These are phyloP conservation scores for Chloroclysta siterata DNA, from an alignment of 2,888 invertebrate species.

Conservation along the genomic window DNA sequence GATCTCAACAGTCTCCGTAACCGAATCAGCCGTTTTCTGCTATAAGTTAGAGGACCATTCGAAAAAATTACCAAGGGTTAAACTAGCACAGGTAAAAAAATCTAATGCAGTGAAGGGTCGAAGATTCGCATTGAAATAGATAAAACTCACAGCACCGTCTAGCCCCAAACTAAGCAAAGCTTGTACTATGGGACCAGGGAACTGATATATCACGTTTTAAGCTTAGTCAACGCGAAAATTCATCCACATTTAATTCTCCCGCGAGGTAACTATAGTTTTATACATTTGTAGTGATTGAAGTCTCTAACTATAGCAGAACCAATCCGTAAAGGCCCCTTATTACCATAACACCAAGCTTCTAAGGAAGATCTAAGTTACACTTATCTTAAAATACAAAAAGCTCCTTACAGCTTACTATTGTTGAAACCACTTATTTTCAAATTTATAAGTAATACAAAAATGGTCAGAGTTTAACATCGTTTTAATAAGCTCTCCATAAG, in stretches of 20 bases:
- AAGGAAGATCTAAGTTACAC: conserved; percentile 33
- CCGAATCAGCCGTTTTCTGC: conserved; percentile 44
- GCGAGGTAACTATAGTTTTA: too few species aligned
- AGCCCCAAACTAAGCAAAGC: too few species aligned
- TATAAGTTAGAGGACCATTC: conserved; percentile 16
- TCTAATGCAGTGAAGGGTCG: too few species aligned
- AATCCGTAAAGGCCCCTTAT: conserved; percentile 50
- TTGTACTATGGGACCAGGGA: too few species aligned
- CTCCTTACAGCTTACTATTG: conserved; percentile 22
- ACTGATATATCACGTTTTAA: too few species aligned
- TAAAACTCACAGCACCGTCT: too few species aligned
- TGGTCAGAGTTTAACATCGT: conserved; percentile 25
- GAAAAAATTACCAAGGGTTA: too few species aligned
- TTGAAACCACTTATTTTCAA: conserved; percentile 17
- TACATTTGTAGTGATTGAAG: conserved; percentile 2
- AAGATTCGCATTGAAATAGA: too few species aligned
- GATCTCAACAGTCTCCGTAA: conserved; percentile 50
- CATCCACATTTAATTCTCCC: too few species aligned
- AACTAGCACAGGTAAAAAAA: too few species aligned
- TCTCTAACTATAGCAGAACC: conserved; percentile 37
- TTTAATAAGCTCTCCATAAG: conserved; percentile 29
- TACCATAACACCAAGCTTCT: conserved; percentile 44
- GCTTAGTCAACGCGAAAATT: too few species aligned
- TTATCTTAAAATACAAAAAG: conserved; percentile 24
- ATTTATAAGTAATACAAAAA: conserved; percentile 20